Percentiles rank a stretch among this genome's conserved stretches.
These are phyloP conservation scores for Aurelia coerulea DNA, from an alignment of 30 jellyfish, hydroid and myxozoan genomes.

Conservation along the genomic window DNA sequence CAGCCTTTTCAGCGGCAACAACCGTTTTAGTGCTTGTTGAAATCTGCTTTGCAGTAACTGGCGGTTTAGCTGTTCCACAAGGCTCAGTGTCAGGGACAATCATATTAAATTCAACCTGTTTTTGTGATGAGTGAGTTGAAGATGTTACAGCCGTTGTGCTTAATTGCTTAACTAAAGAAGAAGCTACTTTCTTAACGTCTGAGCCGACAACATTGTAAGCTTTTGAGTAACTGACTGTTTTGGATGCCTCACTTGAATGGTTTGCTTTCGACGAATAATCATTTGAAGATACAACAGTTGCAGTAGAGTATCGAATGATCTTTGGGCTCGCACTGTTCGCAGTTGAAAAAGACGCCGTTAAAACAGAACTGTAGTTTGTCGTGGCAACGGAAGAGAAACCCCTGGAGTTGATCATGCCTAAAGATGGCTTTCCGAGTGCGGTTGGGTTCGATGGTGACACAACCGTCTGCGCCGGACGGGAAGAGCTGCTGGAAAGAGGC, in stretches of 20 bases:
- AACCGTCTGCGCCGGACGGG: constrained; percentile 45
- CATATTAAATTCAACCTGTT: neutral
- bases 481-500: constrained; percentile 26
- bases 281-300: constrained; percentile 7
- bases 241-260: neutral
- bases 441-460: constrained; percentile 40
- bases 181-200: neutral
- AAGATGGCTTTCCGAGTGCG: constrained; percentile 46
- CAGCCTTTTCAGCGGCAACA: neutral
- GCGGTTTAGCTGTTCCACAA: neutral
- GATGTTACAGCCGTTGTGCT: neutral
- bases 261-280: neutral
- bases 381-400: constrained; percentile 30
- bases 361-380: neutral
- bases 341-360: neutral
- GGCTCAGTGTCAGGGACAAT: neutral
- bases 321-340: neutral
- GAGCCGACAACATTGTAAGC: too few species aligned
- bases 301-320: neutral
- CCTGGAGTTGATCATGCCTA: constrained; percentile 21
- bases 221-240: neutral
- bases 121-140: neutral
- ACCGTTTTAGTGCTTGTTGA: neutral
- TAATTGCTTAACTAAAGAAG: neutral
- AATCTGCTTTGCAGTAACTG: neutral